Base-by-base conservation (phyloP, 2,113 vertebrate genomes). In the Muscicapa adusta region DNA sequence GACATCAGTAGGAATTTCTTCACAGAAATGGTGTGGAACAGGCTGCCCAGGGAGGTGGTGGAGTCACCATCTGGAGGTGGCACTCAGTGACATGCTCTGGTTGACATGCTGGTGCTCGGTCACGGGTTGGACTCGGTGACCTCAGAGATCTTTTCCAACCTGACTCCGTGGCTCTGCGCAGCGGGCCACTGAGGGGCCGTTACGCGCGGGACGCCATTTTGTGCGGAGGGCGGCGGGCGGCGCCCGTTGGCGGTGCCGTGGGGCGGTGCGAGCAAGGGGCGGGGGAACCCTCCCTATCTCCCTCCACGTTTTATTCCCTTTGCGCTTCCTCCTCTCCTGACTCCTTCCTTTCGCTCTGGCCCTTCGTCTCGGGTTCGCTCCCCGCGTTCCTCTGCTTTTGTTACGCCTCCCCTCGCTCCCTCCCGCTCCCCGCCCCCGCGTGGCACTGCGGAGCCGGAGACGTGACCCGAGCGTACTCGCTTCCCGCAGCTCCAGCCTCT, bases 401-500 rank as follows among this genome's bases (percentile, higher is more conserved):
- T 78, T 53, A 57, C 43, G 42, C 94, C 93, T 83, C 94, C 92
- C 86, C 66, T 92, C 28, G 28, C 16, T 68, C 61, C 36, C 57
- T 86, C 58, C 18, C 40, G 11, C 50, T 54, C 89, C 61, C 83
- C 83, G 71, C 85, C 85, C 79, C 92, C 38, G 58, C 38, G 36
- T 51, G 60, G 73, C 85, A 43, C 85, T 89, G 43, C 97, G 92
- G 91, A 89, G 94, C 92, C 91, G 71, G 88, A 96, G 97, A 81
- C 94, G 93, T 80, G 91, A 95, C 90, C 97, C 89, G 95, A 94
- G 96, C 96, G 91, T 51, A 80, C 67, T 51, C 60, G 51, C 60
- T 93, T 98, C 97, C 83, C 97, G 93, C 97, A 94, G 96, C 96
- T 54, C 77, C 97, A 98, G 98, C 97, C 96, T 97, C 97, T 93